Evolutionary conservation across 2,113 vertebrate species (phyloP), one percentile per base, ranked within the genome.

Genomic region (Hipposideros armiger): DNA sequence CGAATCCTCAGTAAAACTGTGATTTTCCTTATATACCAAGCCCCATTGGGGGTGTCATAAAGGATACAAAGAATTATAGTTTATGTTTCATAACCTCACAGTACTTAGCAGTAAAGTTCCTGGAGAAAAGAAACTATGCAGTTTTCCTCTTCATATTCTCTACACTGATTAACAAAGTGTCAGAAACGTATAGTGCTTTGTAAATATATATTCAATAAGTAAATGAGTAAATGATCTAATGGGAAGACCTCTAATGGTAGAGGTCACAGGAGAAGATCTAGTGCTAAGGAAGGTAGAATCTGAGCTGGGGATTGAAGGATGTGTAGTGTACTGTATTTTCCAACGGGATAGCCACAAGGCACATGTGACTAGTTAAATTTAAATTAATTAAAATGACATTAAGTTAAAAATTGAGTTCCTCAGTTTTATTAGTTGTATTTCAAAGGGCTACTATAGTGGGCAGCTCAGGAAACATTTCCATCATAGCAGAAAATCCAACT

Each of bases 1-100:
- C 40, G 92, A 95, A 83, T 52, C 30, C 16, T 91, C 66, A 80
- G n/a, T 80, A 95, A 88, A 88, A 87, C 40, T 69, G 50, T 81
- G 70, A 58, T 45, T 74, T 92, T 80, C 60, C 40, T n/a, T 50
- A 20, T 60, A 4, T 76, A 67, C 32, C 90, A 89, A 90, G 13
- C 32, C 52, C 73, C 47, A 66, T 0, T 47, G 40, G 6, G 36
- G 52, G 26, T 36, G 52, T 90, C 74, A 24, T 19, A 28, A 56
- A 67, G 28, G 42, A 88, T 66, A 19, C 26, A 56, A 66, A 82
- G n/a, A 93, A 84, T 28, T 58, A 66, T 9, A 83, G 16, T 60
- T 78, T 64, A 42, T 42, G 20, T 19, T 87, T 85, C 73, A 40
- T 47, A 60, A 45, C 32, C 30, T 90, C 82, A 89, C 70, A 74